phyloP scores from a whole-genome alignment of 2,113 vertebrate genomes.

The Cavia porcellus region DNA sequence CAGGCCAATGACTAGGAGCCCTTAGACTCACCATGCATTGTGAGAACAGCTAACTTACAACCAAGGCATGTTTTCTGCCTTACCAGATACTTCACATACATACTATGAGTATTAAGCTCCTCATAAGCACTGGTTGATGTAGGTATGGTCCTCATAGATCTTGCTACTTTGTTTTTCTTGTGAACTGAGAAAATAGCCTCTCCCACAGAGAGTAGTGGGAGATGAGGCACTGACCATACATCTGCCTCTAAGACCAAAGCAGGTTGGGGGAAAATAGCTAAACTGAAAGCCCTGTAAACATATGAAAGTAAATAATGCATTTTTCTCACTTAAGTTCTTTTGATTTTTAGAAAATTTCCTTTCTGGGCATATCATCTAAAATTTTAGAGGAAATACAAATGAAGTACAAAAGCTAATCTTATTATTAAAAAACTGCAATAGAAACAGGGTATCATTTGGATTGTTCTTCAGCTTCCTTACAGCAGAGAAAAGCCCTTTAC shows the following conservation, averaged over 20 bases:
- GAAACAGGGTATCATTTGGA: neutral
- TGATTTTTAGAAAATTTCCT: neutral
- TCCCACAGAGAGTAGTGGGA: neutral
- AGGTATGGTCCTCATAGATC: neutral
- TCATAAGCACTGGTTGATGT: neutral
- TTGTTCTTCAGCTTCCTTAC: neutral
- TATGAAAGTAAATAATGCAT: neutral
- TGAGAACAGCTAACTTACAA: neutral
- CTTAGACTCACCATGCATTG: neutral
- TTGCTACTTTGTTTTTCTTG: neutral
- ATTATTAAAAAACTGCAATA: neutral
- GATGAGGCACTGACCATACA: neutral
- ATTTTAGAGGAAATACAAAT: constrained; percentile 6
- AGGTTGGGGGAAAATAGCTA: neutral
- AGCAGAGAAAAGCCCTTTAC: constrained; percentile 9
- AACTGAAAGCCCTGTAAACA: neutral
- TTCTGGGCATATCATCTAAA: neutral
- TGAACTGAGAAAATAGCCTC: neutral
- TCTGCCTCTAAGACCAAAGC: neutral
- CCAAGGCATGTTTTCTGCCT: neutral
- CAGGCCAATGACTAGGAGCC: neutral
- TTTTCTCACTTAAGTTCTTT: neutral
- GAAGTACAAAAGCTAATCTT: neutral
- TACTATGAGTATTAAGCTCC: neutral
- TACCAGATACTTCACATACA: neutral